A percentile compares a stretch with the other conserved stretches of the same genome.
These are phyloP conservation scores for Perizoma affinitatum DNA, from an alignment of 2,888 invertebrate species.

Conservation along the genomic window DNA sequence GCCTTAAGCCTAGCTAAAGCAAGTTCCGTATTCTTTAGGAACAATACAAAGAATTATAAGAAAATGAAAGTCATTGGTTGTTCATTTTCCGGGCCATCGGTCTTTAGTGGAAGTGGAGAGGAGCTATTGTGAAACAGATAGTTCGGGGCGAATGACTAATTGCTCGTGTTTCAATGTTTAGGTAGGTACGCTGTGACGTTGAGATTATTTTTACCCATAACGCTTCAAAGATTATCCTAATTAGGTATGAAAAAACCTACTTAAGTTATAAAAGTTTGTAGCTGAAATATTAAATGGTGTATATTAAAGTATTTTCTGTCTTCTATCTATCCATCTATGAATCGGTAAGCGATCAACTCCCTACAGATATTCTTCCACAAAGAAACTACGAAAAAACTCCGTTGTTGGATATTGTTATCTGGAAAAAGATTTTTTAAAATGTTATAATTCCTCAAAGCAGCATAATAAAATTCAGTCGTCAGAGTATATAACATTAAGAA, in stretches of 20 bases:
- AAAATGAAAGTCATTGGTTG: conserved; percentile 77
- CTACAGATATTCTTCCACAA: too few relatives aligned
- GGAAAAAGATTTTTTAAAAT: conserved; percentile 9
- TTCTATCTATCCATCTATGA: too few relatives aligned
- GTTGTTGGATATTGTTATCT: background rate
- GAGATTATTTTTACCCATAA: too few relatives aligned
- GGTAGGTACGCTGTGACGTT: background rate
- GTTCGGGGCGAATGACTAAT: conserved; percentile 58
- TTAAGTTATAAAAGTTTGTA: too few relatives aligned
- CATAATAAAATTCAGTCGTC: conserved; percentile 68
- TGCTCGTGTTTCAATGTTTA: conserved; percentile 46
- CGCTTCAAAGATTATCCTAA: too few relatives aligned
- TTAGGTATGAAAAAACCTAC: too few relatives aligned
- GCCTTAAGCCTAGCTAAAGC: conserved; percentile 33
- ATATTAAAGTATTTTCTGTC: too few relatives aligned
- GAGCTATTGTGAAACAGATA: conserved; percentile 56
- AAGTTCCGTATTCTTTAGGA: conserved; percentile 57
- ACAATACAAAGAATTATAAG: conserved; percentile 69
- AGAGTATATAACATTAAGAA: conserved; percentile 68
- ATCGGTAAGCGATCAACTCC: too few relatives aligned
- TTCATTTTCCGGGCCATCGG: conserved; percentile 77
- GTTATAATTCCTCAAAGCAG: conserved; percentile 41
- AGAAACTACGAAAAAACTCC: background rate
- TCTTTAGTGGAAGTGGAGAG: conserved; percentile 63
- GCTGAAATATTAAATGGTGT: too few relatives aligned